Percentiles rank a stretch among this genome's conserved stretches.
These are phyloP conservation scores for Melanotaenia nigrans DNA, from an alignment of 2,797 vertebrate genomes.

Conservation along the genomic window DNA sequence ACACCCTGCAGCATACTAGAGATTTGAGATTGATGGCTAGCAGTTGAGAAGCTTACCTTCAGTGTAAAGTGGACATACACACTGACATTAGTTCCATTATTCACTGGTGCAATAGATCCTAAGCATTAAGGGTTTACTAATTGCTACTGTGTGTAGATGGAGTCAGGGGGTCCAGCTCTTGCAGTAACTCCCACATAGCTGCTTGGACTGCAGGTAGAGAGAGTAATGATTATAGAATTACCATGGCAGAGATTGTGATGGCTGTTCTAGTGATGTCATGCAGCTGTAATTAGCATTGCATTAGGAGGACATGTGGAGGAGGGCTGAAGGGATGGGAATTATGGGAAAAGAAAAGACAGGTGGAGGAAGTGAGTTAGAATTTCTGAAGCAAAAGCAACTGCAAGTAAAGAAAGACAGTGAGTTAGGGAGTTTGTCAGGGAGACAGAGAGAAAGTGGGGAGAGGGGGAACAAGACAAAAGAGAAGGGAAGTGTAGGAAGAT, in stretches of 20 bases:
- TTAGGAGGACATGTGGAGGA: slow-evolving; percentile 41
- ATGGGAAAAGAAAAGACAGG: slow-evolving; percentile 17
- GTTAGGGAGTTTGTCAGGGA: slow-evolving; percentile 45
- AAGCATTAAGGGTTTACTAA: slow-evolving; percentile 70
- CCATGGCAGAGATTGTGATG: slow-evolving; percentile 70
- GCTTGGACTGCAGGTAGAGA: slow-evolving; percentile 48
- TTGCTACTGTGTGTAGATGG: slow-evolving; percentile 50
- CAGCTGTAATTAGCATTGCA: slow-evolving; percentile 74
- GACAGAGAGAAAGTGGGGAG: slow-evolving; percentile 35
- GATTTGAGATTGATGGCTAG: slow-evolving; percentile 39
- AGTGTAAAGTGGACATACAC: slow-evolving; percentile 41
- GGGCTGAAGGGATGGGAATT: slow-evolving; percentile 18
- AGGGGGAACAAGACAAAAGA: slow-evolving; percentile 41
- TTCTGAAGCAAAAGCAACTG: slow-evolving; percentile 26
- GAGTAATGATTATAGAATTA: slow-evolving; percentile 72
- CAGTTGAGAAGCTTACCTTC: slow-evolving; percentile 33
- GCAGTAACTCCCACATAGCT: slow-evolving; percentile 30
- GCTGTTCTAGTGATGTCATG: slow-evolving; percentile 78
- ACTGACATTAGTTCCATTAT: slow-evolving; percentile 60
- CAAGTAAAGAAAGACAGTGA: slow-evolving; percentile 33
- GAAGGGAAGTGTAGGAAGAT: slow-evolving; percentile 65
- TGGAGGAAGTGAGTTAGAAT: slow-evolving; percentile 21
- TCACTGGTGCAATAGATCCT: slow-evolving; percentile 62
- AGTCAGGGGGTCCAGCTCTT: slow-evolving; percentile 51
- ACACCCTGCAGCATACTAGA: slow-evolving; percentile 1